Evolutionary conservation across 2,888 invertebrate genomes (phyloP).

Genomic region (Polymixis flavicincta): DNA sequence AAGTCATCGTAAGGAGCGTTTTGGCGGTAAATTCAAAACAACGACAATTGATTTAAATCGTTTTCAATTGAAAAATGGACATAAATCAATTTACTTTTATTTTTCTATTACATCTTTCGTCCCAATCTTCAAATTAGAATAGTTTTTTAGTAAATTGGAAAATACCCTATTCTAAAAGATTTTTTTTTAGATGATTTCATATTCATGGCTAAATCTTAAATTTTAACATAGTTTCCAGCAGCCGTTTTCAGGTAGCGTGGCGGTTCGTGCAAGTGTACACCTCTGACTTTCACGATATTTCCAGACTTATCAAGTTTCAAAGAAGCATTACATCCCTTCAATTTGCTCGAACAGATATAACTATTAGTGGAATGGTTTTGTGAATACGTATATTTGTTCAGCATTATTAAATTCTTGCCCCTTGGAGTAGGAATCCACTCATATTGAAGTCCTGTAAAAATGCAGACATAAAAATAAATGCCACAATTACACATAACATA

Average conservation of each 20-base stretch:
- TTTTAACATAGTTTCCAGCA: slow-evolving; percentile 17
- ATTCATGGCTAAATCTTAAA: slow-evolving; percentile 1
- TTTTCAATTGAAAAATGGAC: too few species aligned
- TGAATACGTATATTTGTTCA: slow-evolving; percentile 26
- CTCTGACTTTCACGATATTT: slow-evolving; percentile 1
- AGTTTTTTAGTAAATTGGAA: too few species aligned
- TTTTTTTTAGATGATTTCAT: neutral
- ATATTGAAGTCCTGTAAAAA: slow-evolving; percentile 4
- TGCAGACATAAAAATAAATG: neutral
- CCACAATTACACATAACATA: neutral
- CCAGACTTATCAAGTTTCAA: slow-evolving; percentile 9
- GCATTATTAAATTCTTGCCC: slow-evolving; percentile 12
- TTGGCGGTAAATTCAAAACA: too few species aligned
- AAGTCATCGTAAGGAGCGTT: too few species aligned
- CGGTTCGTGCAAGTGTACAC: slow-evolving; percentile 14
- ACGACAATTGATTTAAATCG: too few species aligned
- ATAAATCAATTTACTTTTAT: too few species aligned
- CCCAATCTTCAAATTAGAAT: too few species aligned
- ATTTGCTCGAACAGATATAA: slow-evolving; percentile 11
- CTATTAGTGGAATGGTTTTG: slow-evolving; percentile 6
- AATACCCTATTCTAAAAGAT: too few species aligned
- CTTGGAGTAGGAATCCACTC: slow-evolving; percentile 22
- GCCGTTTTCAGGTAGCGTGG: neutral
- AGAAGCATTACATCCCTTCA: slow-evolving; percentile 9
- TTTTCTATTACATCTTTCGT: too few species aligned